phyloP scores from a whole-genome alignment of 2,113 vertebrate genomes.

The Progne subis region DNA sequence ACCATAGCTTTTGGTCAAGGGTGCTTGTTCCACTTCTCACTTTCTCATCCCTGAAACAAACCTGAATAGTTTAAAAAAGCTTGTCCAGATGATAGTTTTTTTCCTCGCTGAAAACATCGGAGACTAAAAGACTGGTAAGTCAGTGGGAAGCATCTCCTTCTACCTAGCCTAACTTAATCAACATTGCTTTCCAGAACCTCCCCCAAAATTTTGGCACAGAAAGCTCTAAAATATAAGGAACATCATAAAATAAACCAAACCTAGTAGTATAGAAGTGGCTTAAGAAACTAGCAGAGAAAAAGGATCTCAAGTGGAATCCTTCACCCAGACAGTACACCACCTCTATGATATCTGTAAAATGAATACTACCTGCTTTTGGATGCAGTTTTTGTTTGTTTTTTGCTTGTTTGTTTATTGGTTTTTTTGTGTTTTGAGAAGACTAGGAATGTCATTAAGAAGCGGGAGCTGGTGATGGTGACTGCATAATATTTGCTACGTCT shows the following conservation, averaged over 20 bases:
- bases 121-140: background rate
- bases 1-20: fast-evolving
- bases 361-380: background rate
- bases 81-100: background rate
- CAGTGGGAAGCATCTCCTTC: background rate
- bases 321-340: background rate
- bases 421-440: background rate
- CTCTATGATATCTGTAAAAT: background rate
- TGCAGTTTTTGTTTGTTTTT: background rate
- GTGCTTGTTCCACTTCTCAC: background rate
- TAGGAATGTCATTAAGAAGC: background rate
- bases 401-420: background rate
- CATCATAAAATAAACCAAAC: background rate
- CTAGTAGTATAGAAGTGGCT: background rate
- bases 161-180: background rate
- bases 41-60: background rate
- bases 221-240: background rate
- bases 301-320: background rate
- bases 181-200: background rate
- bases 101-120: background rate
- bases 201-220: background rate
- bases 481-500: background rate
- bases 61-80: background rate
- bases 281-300: background rate
- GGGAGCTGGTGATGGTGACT: background rate